phyloP scores from a whole-genome alignment of 2,113 vertebrate species.

The Hippocampus abdominalis region DNA sequence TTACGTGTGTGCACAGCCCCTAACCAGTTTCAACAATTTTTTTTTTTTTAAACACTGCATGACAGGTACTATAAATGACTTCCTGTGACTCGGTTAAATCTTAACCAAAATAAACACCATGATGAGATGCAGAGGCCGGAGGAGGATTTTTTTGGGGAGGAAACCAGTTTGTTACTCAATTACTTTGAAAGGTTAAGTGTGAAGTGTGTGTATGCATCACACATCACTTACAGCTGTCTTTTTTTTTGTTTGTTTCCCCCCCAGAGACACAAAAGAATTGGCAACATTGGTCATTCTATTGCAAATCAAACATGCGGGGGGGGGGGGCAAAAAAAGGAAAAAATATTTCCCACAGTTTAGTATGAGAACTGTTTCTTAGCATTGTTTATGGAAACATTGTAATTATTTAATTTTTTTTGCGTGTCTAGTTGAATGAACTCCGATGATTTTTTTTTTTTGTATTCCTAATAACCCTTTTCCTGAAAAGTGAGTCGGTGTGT shows the following conservation, averaged over 20 bases:
- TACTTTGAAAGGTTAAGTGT: background rate
- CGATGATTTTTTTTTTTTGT: background rate
- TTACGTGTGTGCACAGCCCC: too few relatives aligned
- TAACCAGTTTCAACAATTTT: too few relatives aligned
- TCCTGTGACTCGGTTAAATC: constrained; percentile 41
- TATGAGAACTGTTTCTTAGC: background rate
- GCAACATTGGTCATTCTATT: background rate
- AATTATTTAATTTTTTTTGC: too few relatives aligned
- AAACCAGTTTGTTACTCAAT: background rate
- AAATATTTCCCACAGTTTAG: background rate
- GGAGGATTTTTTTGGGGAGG: constrained; percentile 9
- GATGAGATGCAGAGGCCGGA: constrained; percentile 1
- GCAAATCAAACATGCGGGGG: background rate
- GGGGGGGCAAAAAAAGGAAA: too few relatives aligned
- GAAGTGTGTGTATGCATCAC: background rate
- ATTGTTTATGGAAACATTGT: background rate
- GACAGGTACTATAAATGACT: constrained; percentile 15
- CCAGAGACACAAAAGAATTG: background rate
- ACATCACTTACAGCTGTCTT: background rate
- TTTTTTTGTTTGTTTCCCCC: background rate
- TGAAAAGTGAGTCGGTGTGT: background rate
- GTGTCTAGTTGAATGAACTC: background rate
- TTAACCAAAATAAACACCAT: constrained; percentile 12
- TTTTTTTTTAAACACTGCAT: too few relatives aligned
- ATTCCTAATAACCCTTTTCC: background rate